A percentile compares a stretch with the other conserved stretches of the same genome.
These are phyloP conservation scores for Pseudomyrmex pallidus DNA, from an alignment of 1,140 invertebrate genomes.

Conservation along the genomic window DNA sequence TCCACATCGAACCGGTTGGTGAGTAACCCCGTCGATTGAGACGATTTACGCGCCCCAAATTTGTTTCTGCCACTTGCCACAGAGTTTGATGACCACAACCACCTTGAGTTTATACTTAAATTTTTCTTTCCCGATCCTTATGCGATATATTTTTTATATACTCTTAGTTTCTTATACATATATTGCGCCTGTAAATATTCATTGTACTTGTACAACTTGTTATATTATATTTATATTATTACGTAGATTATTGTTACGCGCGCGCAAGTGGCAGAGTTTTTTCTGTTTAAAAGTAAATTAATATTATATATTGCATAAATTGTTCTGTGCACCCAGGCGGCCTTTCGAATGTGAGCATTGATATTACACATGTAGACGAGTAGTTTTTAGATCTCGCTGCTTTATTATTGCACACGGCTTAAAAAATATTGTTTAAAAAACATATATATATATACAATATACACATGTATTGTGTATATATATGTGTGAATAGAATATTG, in stretches of 20 bases:
- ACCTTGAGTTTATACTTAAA: constrained; percentile 20
- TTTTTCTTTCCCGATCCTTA: constrained; percentile 12
- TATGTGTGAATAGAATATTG: not conserved
- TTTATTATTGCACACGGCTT: constrained; percentile 63
- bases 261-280: constrained; percentile 77
- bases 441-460: not conserved
- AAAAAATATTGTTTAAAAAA: constrained; percentile 1
- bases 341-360: constrained; percentile 84
- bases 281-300: constrained; percentile 74
- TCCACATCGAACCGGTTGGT: constrained; percentile 89
- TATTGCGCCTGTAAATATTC: constrained; percentile 44
- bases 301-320: constrained; percentile 78
- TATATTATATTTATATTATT: constrained; percentile 4
- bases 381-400: constrained; percentile 71
- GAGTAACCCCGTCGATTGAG: constrained; percentile 60
- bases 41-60: not conserved
- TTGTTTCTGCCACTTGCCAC: constrained; percentile 78
- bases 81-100: constrained; percentile 48
- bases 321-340: constrained; percentile 82
- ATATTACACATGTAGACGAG: constrained; percentile 79
- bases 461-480: too few relatives aligned
- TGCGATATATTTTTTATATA: constrained; percentile 18
- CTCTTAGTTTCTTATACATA: constrained; percentile 35
- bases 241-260: constrained; percentile 58
- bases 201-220: constrained; percentile 50